Evolutionary conservation across 2,797 vertebrate genomes (phyloP).

Genomic region (Alcedo quadribrachys): DNA sequence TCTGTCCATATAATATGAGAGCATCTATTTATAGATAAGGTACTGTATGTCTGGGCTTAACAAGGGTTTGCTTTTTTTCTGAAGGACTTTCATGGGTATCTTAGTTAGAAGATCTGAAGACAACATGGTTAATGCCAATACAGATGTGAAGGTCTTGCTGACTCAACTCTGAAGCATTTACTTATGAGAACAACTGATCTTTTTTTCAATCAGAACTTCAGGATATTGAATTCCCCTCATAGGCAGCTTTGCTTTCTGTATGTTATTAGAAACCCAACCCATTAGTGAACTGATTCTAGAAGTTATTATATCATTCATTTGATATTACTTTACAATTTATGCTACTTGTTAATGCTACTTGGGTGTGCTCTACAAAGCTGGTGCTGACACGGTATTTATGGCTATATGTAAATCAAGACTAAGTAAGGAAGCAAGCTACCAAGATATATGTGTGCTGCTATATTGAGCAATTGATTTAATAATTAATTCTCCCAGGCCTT

Average conservation of each 20-base stretch:
- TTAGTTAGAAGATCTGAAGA: neutral
- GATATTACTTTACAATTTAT: neutral
- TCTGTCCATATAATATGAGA: neutral
- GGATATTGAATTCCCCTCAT: neutral
- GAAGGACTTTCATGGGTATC: neutral
- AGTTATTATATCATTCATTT: neutral
- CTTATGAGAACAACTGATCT: neutral
- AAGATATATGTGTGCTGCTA: neutral
- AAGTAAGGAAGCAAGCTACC: neutral
- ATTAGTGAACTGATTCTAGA: neutral
- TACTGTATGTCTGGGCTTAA: neutral
- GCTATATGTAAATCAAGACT: neutral
- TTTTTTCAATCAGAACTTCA: neutral
- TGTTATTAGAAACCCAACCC: neutral
- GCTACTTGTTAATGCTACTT: neutral
- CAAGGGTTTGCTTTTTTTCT: neutral
- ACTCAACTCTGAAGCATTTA: neutral
- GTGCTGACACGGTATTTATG: neutral
- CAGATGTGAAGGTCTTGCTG: neutral
- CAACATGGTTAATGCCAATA: neutral
- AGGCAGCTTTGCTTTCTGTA: neutral
- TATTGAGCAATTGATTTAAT: neutral
- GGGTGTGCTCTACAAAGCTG: neutral
- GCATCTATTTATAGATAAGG: neutral
- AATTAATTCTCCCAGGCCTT: neutral